These are phyloP conservation scores for Phorcus lineatus DNA, from an alignment of 2,888 invertebrate genomes.

Conservation along the genomic window DNA sequence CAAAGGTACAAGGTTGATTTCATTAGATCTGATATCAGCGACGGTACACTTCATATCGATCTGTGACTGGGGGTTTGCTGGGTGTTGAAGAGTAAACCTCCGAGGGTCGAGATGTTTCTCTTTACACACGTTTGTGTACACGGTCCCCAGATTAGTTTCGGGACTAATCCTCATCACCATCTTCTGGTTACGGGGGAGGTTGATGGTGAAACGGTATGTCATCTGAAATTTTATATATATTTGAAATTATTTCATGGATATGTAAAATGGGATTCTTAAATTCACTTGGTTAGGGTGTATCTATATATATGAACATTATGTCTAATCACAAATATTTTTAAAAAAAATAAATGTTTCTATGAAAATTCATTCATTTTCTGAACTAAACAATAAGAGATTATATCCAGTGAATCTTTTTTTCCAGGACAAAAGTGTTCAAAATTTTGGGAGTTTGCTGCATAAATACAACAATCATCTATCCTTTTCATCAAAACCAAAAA, in stretches of 20 bases:
- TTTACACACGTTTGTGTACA: constrained; percentile 84
- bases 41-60: constrained; percentile 54
- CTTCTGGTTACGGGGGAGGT: constrained; percentile 87
- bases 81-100: constrained; percentile 86
- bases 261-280: too few species aligned
- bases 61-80: constrained; percentile 78
- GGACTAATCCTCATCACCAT: constrained; percentile 86
- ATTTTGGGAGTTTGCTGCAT: too few species aligned
- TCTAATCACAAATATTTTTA: too few species aligned
- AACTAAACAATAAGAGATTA: too few species aligned
- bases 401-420: too few species aligned
- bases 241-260: neutral
- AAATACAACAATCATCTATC: too few species aligned
- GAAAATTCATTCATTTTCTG: too few species aligned
- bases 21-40: constrained; percentile 52
- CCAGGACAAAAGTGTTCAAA: too few species aligned
- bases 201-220: constrained; percentile 79
- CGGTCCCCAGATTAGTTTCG: constrained; percentile 82
- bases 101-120: constrained; percentile 83
- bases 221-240: constrained; percentile 61
- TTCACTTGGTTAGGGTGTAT: too few species aligned
- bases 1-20: constrained; percentile 58
- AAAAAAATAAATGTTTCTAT: too few species aligned
- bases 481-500: too few species aligned
- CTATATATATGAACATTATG: too few species aligned